Evolutionary conservation across 2,113 vertebrate genomes (phyloP), one percentile per base, ranked within the genome.

Genomic region (Sinocyclocheilus anophthalmus): DNA sequence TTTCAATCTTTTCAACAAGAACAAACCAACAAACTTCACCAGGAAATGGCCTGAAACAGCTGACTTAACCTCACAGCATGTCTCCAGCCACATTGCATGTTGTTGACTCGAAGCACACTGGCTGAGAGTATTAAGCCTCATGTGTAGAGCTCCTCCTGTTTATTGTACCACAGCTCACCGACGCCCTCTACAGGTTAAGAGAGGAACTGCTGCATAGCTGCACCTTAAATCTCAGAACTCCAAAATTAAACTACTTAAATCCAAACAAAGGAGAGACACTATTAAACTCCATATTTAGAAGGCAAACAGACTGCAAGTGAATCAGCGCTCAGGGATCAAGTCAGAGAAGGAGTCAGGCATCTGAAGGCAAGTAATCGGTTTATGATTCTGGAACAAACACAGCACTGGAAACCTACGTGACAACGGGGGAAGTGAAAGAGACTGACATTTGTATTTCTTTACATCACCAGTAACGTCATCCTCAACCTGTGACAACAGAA

Each of bases 1-100:
- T 63, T 84, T 75, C 30, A 48, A 42, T 67, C 7, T 55, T 76
- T 87, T 87, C 76, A 88, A 79, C 84, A 73, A 87, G 77, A 87
- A 89, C 39, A 79, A 81, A 78, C 78, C 12, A 84, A 85, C 26
- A 73, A 70, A 86, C 75, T n/a, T 70, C 82, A 33, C 72, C 50
- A 63, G 33, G 37, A 42, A 86, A 53, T 30, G 30, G 59, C 69
- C 45, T 14, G 22, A 33, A 86, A 55, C 42, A 73, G 50, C 39
- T 24, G 59, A n/a, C 20, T 78, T 78, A 50, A 33, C 33, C 24
- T 69, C 24, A 84, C 37, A 57, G n/a, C 57, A 26, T 53, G 73
- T 53, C 63, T 84, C 42, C 39, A 75, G 48, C 11, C 24, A 26
- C 39, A 84, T 42, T 42, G 9, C 10, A 69, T 10, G 59, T 24